These are phyloP conservation scores for Pangasius krempfi DNA, from an alignment of 2,797 vertebrate genomes.

Conservation along the genomic window DNA sequence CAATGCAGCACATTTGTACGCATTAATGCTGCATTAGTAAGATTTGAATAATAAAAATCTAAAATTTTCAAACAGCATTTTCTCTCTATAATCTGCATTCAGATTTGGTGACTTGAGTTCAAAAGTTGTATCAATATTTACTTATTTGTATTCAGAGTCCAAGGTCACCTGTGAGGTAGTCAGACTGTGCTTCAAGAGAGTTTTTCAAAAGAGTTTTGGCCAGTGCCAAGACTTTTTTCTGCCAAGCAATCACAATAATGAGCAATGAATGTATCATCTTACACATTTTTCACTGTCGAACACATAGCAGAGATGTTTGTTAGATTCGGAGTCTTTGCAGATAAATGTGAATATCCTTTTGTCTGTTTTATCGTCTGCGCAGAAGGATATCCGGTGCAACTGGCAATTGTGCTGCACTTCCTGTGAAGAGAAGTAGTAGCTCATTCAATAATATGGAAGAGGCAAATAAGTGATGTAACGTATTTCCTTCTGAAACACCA, in stretches of 20 bases:
- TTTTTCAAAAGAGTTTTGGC: background rate
- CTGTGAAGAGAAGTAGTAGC: constrained; percentile 68
- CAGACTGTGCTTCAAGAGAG: background rate
- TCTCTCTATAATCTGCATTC: too few species aligned
- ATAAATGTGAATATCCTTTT: constrained; percentile 99
- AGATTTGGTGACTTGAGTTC: background rate
- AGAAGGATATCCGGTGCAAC: constrained; percentile 97
- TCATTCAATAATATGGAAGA: background rate
- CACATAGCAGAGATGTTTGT: constrained; percentile 97
- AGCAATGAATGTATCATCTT: constrained; percentile 69
- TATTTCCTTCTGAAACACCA: background rate
- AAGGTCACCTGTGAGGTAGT: background rate
- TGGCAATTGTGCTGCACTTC: constrained; percentile 96
- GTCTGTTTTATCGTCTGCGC: constrained; percentile 98
- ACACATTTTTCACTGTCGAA: constrained; percentile 99
- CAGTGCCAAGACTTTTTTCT: too few species aligned
- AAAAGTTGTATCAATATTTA: background rate
- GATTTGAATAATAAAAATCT: background rate
- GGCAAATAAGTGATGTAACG: background rate
- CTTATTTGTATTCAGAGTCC: background rate
- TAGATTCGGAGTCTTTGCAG: constrained; percentile 98
- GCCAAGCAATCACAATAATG: background rate
- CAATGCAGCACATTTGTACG: background rate
- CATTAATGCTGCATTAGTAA: background rate
- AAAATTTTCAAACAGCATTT: background rate